These are phyloP conservation scores for Bemisia tabaci DNA, from an alignment of 1,140 invertebrate genomes.

Conservation along the genomic window DNA sequence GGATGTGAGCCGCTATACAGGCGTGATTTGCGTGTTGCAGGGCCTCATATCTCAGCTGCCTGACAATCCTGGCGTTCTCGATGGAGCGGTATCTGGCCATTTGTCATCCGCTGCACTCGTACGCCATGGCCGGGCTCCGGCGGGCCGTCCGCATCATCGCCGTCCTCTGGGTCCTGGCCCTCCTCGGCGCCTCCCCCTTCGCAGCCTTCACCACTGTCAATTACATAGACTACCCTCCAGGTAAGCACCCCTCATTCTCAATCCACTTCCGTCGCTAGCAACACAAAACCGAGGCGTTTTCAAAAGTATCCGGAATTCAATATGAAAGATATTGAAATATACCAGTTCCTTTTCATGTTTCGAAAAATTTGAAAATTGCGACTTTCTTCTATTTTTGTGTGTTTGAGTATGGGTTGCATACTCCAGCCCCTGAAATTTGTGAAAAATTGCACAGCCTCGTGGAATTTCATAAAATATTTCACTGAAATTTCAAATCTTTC, in stretches of 20 bases:
- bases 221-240: constrained; percentile 53
- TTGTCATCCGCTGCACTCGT: constrained; percentile 69
- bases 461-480: too few species aligned
- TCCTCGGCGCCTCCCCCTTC: constrained; percentile 65
- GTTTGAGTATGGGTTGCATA: too few species aligned
- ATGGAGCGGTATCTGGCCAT: constrained; percentile 82
- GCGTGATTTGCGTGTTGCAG: too few species aligned
- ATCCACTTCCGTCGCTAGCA: too few species aligned
- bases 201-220: constrained; percentile 50
- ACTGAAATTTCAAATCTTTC: too few species aligned
- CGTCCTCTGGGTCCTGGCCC: constrained; percentile 59
- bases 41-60: constrained; percentile 75
- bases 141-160: constrained; percentile 68
- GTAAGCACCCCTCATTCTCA: constrained; percentile 36
- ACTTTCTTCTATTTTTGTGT: too few species aligned
- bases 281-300: not conserved
- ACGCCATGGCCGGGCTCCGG: constrained; percentile 64
- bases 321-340: not conserved
- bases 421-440: too few species aligned
- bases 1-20: too few species aligned
- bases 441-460: too few species aligned
- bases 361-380: too few species aligned
- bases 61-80: constrained; percentile 81
- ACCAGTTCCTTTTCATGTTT: too few species aligned
- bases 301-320: not conserved